Percentiles rank a stretch among this genome's conserved stretches.
Evolutionary conservation across 2,888 invertebrate species (phyloP).

Genomic region (Eucriotettix oculatus): DNA sequence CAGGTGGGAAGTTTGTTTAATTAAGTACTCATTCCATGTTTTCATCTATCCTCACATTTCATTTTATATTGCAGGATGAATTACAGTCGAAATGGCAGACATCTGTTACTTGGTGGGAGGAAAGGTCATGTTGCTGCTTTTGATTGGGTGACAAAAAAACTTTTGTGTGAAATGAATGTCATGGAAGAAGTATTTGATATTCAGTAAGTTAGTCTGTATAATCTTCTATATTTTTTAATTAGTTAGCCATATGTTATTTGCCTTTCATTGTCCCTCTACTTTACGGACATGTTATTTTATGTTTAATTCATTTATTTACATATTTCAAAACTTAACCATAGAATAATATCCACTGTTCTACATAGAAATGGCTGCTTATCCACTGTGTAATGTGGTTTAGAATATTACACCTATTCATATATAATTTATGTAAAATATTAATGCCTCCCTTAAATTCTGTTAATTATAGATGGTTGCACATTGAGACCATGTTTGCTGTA

Average conservation of each 20-base stretch:
- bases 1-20: constrained; percentile 20
- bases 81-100: constrained; percentile 68
- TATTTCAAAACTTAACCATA: too few relatives aligned
- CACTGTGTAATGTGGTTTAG: too few relatives aligned
- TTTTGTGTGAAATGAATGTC: constrained; percentile 91
- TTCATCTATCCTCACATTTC: neutral
- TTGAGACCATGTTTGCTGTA: constrained; percentile 93
- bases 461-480: constrained; percentile 61
- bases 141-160: constrained; percentile 92
- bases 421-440: too few relatives aligned
- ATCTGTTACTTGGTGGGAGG: constrained; percentile 69
- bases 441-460: neutral
- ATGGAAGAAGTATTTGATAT: constrained; percentile 91
- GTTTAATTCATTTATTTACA: too few relatives aligned
- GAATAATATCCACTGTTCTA: too few relatives aligned
- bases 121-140: constrained; percentile 90
- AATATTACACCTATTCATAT: too few relatives aligned
- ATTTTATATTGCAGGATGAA: constrained; percentile 27
- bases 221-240: neutral
- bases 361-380: too few relatives aligned
- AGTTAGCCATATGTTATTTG: too few relatives aligned
- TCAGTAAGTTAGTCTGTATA: constrained; percentile 38
- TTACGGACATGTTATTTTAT: too few relatives aligned
- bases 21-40: neutral
- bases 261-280: too few relatives aligned